These are phyloP conservation scores for Atlantisia rogersi DNA, from an alignment of 2,113 vertebrate species.

Conservation along the genomic window DNA sequence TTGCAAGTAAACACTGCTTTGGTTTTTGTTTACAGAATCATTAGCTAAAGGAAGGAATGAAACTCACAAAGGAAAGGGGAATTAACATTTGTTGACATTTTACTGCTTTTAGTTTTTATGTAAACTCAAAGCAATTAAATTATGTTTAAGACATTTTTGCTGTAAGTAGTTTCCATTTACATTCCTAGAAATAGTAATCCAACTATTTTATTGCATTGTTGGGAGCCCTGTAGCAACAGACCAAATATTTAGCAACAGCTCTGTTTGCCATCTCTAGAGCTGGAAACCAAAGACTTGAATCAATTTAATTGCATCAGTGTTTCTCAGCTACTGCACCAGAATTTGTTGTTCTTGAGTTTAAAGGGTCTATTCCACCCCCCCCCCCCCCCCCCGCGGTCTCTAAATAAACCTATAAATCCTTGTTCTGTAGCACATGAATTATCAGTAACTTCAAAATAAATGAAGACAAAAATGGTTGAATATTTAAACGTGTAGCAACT, in stretches of 20 bases:
- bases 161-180: conserved; percentile 76
- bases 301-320: conserved; percentile 65
- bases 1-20: conserved; percentile 74
- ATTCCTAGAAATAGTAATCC: conserved; percentile 69
- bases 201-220: conserved; percentile 68
- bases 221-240: conserved; percentile 56
- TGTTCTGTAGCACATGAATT: conserved; percentile 73
- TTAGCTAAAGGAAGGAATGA: conserved; percentile 59
- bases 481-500: conserved; percentile 78
- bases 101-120: conserved; percentile 76
- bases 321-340: conserved; percentile 9
- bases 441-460: conserved; percentile 74
- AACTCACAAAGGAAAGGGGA: conserved; percentile 64
- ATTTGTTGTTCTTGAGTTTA: conserved; percentile 35
- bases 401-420: conserved; percentile 78
- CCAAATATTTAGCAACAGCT: conserved; percentile 56
- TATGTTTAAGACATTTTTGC: conserved; percentile 74
- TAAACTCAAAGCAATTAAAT: conserved; percentile 80
- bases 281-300: conserved; percentile 64
- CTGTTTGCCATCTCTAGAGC: conserved; percentile 71
- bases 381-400: conserved; percentile 44
- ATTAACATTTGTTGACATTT: conserved; percentile 82
- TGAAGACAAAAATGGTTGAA: conserved; percentile 81
- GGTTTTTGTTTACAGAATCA: conserved; percentile 57
- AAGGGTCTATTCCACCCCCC: conserved; percentile 13